Conservation (phyloP, 2,888 invertebrate species). For the Leucozona laternaria region DNA sequence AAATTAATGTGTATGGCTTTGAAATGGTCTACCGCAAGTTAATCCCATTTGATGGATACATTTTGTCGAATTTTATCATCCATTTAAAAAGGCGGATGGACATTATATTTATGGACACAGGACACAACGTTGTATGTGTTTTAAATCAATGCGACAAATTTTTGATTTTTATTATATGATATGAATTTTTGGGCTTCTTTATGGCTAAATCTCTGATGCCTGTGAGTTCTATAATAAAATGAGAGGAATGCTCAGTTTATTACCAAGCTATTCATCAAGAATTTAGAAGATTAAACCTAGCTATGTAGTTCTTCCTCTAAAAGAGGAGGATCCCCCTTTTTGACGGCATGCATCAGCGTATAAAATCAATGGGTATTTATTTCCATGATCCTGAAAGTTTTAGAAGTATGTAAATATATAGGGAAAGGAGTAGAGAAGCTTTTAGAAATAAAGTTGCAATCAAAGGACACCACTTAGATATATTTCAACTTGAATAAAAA, state of each 20-base stretch:
- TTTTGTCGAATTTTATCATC: constrained; percentile 44
- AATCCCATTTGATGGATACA: constrained; percentile 51
- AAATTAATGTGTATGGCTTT: constrained; percentile 61
- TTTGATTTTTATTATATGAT: constrained; percentile 21
- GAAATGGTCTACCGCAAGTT: constrained; percentile 53
- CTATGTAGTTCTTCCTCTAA: neutral
- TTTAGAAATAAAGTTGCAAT: constrained; percentile 5
- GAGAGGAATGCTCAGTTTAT: constrained; percentile 34
- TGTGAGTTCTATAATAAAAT: constrained; percentile 23
- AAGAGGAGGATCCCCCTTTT: neutral
- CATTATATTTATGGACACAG: no score
- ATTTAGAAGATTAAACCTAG: neutral
- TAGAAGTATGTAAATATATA: neutral
- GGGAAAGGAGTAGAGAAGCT: neutral
- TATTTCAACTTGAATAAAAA: neutral
- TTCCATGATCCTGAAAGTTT: neutral
- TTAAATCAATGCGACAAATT: constrained; percentile 53
- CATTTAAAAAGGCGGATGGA: neutral
- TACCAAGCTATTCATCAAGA: constrained; percentile 53
- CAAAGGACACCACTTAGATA: neutral
- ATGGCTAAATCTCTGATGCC: neutral
- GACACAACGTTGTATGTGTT: constrained; percentile 10
- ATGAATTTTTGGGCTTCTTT: neutral
- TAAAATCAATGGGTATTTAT: constrained; percentile 19
- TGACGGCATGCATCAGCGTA: constrained; percentile 3